Conservation (phyloP, 2,888 invertebrate species). For the Tryphoninae sp. region DNA sequence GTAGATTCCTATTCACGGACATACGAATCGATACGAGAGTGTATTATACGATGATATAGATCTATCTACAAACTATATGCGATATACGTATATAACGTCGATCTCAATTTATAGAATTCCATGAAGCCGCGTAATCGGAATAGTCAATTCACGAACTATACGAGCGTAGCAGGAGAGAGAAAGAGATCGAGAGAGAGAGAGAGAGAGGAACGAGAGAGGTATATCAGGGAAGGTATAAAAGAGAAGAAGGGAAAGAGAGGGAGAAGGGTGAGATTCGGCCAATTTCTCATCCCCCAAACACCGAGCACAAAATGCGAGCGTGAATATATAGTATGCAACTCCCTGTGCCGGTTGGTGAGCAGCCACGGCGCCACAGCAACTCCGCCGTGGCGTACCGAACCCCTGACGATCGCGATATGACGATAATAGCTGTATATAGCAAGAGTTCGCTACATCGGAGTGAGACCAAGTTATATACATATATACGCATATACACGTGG, state of each 20-base stretch:
- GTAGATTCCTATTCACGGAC: background rate
- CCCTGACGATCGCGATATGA: slow-evolving; percentile 28
- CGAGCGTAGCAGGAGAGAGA: background rate
- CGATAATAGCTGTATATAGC: slow-evolving; percentile 26
- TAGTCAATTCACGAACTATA: slow-evolving; percentile 73
- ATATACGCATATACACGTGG: background rate
- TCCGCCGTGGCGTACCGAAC: slow-evolving; percentile 45
- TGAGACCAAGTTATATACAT: background rate
- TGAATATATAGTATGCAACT: slow-evolving; percentile 52
- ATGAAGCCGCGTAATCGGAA: slow-evolving; percentile 78
- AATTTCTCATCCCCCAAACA: slow-evolving; percentile 48
- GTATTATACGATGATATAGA: background rate
- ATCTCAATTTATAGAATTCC: slow-evolving; percentile 63
- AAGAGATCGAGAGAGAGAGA: background rate
- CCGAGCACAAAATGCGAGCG: slow-evolving; percentile 50
- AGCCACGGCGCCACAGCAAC: slow-evolving; percentile 29
- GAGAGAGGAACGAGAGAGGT: slow-evolving; percentile 16
- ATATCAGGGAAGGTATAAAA: too few species aligned
- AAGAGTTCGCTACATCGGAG: slow-evolving; percentile 5
- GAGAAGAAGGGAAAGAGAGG: background rate
- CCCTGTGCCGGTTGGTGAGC: slow-evolving; percentile 42
- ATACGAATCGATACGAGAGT: background rate
- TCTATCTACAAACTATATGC: slow-evolving; percentile 12
- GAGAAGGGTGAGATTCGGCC: slow-evolving; percentile 32
- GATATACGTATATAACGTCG: slow-evolving; percentile 16